phyloP scores from a whole-genome alignment of 2,888 invertebrate species.

The Timema cristinae region DNA sequence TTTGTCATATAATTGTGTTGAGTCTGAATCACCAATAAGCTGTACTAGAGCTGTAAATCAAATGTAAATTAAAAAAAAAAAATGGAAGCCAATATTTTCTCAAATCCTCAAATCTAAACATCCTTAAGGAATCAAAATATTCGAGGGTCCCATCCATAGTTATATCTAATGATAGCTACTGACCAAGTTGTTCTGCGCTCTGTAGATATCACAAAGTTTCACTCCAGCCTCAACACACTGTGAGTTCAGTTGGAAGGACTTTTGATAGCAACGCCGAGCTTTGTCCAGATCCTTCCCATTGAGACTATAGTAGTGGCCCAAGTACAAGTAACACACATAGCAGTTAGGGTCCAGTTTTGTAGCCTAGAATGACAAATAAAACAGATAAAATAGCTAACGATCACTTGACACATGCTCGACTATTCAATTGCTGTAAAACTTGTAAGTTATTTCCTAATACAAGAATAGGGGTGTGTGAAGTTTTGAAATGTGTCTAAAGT shows the following conservation, averaged over 20 bases:
- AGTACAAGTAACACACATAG: slow-evolving; percentile 66
- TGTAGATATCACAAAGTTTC: slow-evolving; percentile 71
- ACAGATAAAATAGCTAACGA: not conserved
- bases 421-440: not conserved
- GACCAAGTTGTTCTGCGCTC: slow-evolving; percentile 61
- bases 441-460: too few species aligned
- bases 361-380: slow-evolving; percentile 39
- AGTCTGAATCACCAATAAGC: too few species aligned
- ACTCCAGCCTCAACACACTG: slow-evolving; percentile 63
- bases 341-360: slow-evolving; percentile 66
- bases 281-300: slow-evolving; percentile 62
- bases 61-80: too few species aligned
- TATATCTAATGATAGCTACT: slow-evolving; percentile 28
- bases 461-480: too few species aligned
- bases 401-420: not conserved
- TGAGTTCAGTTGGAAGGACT: slow-evolving; percentile 70
- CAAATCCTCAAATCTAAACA: too few species aligned
- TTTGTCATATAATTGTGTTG: too few species aligned
- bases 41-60: too few species aligned
- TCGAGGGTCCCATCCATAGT: not conserved
- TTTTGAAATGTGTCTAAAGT: too few species aligned
- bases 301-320: slow-evolving; percentile 70
- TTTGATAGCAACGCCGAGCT: slow-evolving; percentile 79
- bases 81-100: too few species aligned
- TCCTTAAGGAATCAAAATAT: too few species aligned